These are phyloP conservation scores for Teleogryllus oceanicus DNA, from an alignment of 2,888 invertebrate species.

Conservation along the genomic window DNA sequence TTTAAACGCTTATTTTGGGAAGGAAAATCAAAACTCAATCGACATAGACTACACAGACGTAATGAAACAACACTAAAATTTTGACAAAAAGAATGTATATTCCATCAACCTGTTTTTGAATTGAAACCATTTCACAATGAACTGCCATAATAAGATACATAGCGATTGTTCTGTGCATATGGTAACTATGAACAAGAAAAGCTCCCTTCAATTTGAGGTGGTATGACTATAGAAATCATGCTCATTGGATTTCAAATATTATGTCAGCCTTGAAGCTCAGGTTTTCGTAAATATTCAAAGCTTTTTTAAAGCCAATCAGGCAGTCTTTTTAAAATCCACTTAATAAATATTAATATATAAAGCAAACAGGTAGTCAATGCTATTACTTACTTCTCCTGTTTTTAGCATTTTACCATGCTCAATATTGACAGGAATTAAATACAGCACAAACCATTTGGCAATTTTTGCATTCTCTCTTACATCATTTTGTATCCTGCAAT, in stretches of 20 bases:
- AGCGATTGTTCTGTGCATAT: conserved; percentile 1
- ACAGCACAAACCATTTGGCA: conserved; percentile 22
- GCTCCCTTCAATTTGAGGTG: conserved; percentile 23
- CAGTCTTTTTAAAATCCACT: conserved; percentile 32
- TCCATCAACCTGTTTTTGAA: not conserved
- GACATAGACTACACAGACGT: no score
- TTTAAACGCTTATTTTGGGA: no score
- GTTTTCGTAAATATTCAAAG: not conserved
- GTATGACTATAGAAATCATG: conserved; percentile 12
- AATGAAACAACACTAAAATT: no score
- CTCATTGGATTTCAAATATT: not conserved
- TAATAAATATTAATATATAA: conserved; percentile 30
- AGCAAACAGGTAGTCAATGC: conserved; percentile 19
- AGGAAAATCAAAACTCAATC: no score
- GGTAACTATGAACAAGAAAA: conserved; percentile 24
- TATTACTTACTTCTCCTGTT: not conserved
- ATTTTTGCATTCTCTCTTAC: not conserved
- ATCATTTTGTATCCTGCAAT: conserved; percentile 28
- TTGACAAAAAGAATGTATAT: no score
- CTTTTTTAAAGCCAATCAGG: conserved; percentile 23
- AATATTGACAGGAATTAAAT: conserved; percentile 19
- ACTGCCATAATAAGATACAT: not conserved
- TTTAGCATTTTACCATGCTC: conserved; percentile 18
- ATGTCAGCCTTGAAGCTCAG: conserved; percentile 18
- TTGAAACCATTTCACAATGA: not conserved